Evolutionary conservation across 2,113 vertebrate species (phyloP).

Genomic region (Eclectus roratus): DNA sequence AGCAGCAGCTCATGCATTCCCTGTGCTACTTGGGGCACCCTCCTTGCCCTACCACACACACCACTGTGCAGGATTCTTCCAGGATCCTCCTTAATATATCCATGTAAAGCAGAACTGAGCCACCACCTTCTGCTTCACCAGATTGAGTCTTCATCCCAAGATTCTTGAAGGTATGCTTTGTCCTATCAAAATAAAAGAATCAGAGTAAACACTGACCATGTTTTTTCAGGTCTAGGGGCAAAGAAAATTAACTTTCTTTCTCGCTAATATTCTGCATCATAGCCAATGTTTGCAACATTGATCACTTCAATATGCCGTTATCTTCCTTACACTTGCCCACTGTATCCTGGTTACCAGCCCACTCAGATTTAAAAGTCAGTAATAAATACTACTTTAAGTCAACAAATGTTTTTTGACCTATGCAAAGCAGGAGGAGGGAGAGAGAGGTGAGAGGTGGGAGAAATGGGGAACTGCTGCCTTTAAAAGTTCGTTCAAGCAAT

Average conservation of each 20-base stretch:
- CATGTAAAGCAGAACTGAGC: neutral
- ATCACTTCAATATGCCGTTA: neutral
- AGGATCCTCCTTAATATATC: neutral
- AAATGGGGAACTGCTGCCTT: neutral
- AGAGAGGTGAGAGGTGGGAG: neutral
- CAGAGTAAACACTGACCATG: neutral
- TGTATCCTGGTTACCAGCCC: slow-evolving; percentile 40
- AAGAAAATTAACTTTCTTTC: neutral
- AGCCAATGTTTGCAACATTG: neutral
- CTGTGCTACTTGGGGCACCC: neutral
- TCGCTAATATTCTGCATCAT: neutral
- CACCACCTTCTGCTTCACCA: neutral
- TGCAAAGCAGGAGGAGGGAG: neutral
- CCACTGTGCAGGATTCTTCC: neutral
- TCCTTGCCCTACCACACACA: neutral
- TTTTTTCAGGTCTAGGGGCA: neutral
- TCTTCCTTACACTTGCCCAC: neutral
- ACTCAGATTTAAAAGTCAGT: slow-evolving; percentile 21
- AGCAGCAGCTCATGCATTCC: neutral
- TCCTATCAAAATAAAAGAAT: neutral
- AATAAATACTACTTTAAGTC: slow-evolving; percentile 8
- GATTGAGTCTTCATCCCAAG: neutral
- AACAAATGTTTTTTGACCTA: slow-evolving; percentile 20
- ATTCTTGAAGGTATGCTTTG: neutral
- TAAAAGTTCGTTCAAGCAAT: neutral